Evolutionary conservation across 2,113 vertebrate genomes (phyloP).

Genomic region (Corythoichthys haematopterus): DNA sequence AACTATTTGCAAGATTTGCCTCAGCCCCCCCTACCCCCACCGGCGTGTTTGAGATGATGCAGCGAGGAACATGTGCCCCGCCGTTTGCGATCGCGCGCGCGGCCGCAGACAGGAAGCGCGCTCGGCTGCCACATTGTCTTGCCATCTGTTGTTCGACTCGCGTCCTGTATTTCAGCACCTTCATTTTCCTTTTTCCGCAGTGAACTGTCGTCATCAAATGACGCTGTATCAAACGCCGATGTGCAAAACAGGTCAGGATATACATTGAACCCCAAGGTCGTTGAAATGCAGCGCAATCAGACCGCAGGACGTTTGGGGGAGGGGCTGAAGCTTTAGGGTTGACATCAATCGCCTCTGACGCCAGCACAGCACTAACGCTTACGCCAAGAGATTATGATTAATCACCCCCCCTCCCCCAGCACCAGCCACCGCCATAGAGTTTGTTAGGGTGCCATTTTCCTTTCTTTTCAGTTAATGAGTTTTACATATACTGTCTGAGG

Average conservation of each 20-base stretch:
- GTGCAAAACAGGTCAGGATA: neutral
- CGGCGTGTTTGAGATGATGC: neutral
- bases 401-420: slow-evolving; percentile 2
- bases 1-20: neutral
- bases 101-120: slow-evolving; percentile 37
- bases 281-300: neutral
- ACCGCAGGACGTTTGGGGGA: slow-evolving; percentile 15
- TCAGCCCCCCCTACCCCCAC: neutral
- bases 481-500: neutral
- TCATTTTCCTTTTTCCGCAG: neutral
- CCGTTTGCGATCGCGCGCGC: slow-evolving; percentile 23
- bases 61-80: neutral
- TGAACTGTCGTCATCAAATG: neutral
- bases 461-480: neutral
- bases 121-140: slow-evolving; percentile 17
- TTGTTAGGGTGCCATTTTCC: neutral
- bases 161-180: neutral
- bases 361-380: slow-evolving; percentile 31
- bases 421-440: neutral
- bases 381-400: slow-evolving; percentile 34
- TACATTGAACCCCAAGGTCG: neutral
- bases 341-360: slow-evolving; percentile 57
- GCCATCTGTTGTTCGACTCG: slow-evolving; percentile 37
- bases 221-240: neutral
- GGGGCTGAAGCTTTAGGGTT: slow-evolving; percentile 34